These are phyloP conservation scores for Ceryle rudis DNA, from an alignment of 2,797 vertebrate species.

Conservation along the genomic window DNA sequence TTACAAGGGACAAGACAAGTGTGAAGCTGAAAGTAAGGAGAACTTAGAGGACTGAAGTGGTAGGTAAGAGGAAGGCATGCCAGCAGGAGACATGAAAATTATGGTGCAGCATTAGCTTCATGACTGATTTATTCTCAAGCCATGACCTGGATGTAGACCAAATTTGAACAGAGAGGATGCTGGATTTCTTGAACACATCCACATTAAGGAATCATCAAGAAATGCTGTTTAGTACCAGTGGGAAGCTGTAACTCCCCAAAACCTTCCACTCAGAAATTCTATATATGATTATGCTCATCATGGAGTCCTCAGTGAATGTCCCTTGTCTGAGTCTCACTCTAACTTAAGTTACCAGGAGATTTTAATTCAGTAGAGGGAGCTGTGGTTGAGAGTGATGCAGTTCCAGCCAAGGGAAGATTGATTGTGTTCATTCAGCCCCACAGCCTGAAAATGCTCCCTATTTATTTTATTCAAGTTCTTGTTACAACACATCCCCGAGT, in stretches of 20 bases:
- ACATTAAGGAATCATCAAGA: neutral
- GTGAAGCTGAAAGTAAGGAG: neutral
- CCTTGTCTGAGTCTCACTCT: neutral
- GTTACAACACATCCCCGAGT: constrained; percentile 75
- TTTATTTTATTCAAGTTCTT: constrained; percentile 82
- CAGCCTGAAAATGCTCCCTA: constrained; percentile 76
- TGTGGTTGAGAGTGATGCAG: constrained; percentile 61
- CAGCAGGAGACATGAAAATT: neutral
- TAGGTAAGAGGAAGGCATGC: neutral
- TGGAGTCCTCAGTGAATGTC: neutral
- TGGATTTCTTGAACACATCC: neutral
- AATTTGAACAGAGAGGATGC: neutral
- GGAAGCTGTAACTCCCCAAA: neutral
- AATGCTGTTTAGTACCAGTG: neutral
- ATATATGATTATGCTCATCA: neutral
- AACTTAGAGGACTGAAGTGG: neutral
- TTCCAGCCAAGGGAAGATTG: constrained; percentile 71
- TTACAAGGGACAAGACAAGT: neutral
- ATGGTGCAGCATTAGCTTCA: neutral
- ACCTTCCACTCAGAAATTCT: neutral
- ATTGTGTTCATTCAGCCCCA: constrained; percentile 79
- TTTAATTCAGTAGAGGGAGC: constrained; percentile 79
- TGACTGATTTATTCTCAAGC: neutral
- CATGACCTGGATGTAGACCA: neutral
- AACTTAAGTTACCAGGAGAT: constrained; percentile 51